Percentiles rank a stretch among this genome's conserved stretches.
Conservation (phyloP, 2,113 vertebrate genomes). For the Brachypteracias leptosomus region DNA sequence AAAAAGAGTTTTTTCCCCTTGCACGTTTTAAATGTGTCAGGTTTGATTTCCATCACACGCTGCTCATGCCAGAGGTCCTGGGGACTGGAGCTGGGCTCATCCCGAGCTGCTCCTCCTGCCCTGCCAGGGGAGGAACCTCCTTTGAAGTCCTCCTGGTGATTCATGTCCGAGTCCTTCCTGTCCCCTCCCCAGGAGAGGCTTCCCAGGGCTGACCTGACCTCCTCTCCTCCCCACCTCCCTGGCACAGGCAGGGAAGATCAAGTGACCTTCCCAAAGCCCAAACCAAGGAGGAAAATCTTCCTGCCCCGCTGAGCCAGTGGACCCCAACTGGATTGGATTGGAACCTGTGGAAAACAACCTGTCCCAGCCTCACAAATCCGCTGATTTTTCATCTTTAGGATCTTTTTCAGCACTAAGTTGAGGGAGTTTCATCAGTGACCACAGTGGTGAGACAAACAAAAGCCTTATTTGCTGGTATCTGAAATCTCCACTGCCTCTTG, state of each 20-base stretch:
- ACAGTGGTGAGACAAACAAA: background rate
- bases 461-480: background rate
- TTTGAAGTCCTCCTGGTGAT: background rate
- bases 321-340: background rate
- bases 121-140: background rate
- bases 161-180: background rate
- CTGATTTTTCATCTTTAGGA: background rate
- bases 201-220: background rate
- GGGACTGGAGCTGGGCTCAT: background rate
- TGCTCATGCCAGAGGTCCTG: background rate
- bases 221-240: background rate
- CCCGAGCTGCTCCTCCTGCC: background rate
- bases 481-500: background rate
- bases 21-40: conserved; percentile 24
- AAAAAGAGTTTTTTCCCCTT: background rate
- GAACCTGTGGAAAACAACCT: background rate
- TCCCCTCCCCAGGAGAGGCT: background rate
- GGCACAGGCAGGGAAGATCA: background rate
- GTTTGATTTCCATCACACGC: background rate
- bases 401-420: background rate
- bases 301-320: background rate
- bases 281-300: background rate
- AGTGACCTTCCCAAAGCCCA: background rate
- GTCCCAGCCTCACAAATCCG: background rate
- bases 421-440: background rate